phyloP scores from a whole-genome alignment of 2,888 invertebrate genomes.

The Orthosia incerta region DNA sequence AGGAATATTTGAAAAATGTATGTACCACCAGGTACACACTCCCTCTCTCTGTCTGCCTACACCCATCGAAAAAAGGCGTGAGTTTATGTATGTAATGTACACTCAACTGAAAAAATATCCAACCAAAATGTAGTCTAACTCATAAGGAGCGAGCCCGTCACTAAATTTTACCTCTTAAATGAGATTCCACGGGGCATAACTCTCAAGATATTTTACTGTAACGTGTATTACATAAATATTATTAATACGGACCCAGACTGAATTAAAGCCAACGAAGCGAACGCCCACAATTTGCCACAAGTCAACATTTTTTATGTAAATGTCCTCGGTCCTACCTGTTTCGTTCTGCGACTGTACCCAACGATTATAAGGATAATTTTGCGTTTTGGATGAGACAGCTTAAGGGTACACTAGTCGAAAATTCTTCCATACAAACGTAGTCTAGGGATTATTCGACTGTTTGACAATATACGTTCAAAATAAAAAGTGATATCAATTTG shows the following conservation, averaged over 20 bases:
- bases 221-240: slow-evolving; percentile 75
- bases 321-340: slow-evolving; percentile 68
- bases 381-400: slow-evolving; percentile 24
- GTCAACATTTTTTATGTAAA: slow-evolving; percentile 80
- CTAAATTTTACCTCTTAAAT: slow-evolving; percentile 64
- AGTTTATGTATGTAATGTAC: not conserved
- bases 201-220: slow-evolving; percentile 67
- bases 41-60: not conserved
- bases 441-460: no score
- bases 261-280: slow-evolving; percentile 78
- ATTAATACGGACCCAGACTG: slow-evolving; percentile 74
- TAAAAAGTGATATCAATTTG: no score
- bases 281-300: slow-evolving; percentile 78
- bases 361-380: slow-evolving; percentile 48
- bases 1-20: not conserved
- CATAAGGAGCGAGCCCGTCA: slow-evolving; percentile 44
- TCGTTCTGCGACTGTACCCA: slow-evolving; percentile 48
- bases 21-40: slow-evolving; percentile 10
- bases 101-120: slow-evolving; percentile 29
- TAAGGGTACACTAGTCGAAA: no score
- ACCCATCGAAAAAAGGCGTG: no score
- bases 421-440: no score
- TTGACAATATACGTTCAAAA: no score
- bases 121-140: slow-evolving; percentile 23
- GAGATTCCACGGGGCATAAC: slow-evolving; percentile 68